These are phyloP conservation scores for Acanthurus tractus DNA, from an alignment of 2,797 vertebrate genomes.

Conservation along the genomic window DNA sequence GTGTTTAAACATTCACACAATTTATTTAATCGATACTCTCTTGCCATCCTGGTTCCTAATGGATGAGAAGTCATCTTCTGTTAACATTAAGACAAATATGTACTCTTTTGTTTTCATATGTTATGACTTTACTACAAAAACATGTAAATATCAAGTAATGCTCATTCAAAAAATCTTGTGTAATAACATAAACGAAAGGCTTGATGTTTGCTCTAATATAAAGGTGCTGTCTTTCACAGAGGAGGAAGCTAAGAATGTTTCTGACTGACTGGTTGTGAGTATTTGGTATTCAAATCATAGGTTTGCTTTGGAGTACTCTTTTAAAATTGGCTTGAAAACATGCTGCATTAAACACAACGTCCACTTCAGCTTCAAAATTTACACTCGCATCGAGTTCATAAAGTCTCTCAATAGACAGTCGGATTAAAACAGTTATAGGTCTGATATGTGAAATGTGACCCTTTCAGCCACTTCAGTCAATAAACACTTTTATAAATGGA, in stretches of 20 bases:
- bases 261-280: neutral
- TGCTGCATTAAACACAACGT: neutral
- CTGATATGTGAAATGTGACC: constrained; percentile 19
- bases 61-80: too few species aligned
- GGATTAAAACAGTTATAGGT: constrained; percentile 10
- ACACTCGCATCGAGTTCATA: neutral
- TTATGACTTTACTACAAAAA: neutral
- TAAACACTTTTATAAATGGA: constrained; percentile 38
- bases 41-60: neutral
- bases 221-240: neutral
- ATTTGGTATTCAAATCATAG: neutral
- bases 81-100: too few species aligned
- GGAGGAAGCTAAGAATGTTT: neutral
- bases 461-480: constrained; percentile 41
- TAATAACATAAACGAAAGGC: neutral
- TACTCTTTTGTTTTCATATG: neutral
- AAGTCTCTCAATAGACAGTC: constrained; percentile 9
- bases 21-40: too few species aligned
- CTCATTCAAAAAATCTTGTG: neutral
- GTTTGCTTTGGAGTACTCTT: neutral
- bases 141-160: neutral
- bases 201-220: neutral
- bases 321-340: neutral
- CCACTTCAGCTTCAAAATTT: constrained; percentile 7
- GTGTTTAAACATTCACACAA: too few species aligned